Percentiles rank a stretch among this genome's conserved stretches.
Evolutionary conservation across 2,888 invertebrate genomes (phyloP).

Genomic region (Macrophya alboannulata): DNA sequence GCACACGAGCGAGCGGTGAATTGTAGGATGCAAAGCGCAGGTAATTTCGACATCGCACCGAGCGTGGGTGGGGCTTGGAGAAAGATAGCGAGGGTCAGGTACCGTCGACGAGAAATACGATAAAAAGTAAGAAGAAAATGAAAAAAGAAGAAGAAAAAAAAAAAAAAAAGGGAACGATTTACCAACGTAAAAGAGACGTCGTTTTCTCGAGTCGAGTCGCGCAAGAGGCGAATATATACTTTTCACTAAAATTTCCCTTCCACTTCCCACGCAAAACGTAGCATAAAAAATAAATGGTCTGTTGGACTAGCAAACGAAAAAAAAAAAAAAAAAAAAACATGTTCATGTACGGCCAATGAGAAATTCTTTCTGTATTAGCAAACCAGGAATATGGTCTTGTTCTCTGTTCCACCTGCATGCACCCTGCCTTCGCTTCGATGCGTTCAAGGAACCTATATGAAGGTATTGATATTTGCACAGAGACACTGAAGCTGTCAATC

Average conservation of each 20-base stretch:
- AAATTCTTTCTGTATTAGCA: not conserved
- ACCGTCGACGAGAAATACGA: constrained; percentile 36
- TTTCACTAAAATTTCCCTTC: not conserved
- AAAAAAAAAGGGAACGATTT: not conserved
- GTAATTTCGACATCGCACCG: constrained; percentile 47
- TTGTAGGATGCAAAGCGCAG: constrained; percentile 43
- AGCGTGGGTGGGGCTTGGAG: constrained; percentile 14
- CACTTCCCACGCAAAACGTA: not conserved
- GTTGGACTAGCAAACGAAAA: not conserved
- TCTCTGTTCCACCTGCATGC: not conserved
- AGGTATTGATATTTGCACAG: constrained; percentile 38
- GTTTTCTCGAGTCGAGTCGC: constrained; percentile 12
- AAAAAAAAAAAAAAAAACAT: not conserved
- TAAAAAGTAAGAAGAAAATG: too few species aligned
- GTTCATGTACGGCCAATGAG: not conserved
- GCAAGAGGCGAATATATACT: constrained; percentile 17
- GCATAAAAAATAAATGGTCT: not conserved
- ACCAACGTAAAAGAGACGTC: constrained; percentile 16
- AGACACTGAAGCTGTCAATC: constrained; percentile 49
- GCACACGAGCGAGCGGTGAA: constrained; percentile 23
- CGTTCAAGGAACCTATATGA: constrained; percentile 11
- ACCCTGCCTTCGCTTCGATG: constrained; percentile 26
- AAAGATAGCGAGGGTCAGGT: constrained; percentile 46
- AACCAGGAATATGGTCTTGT: constrained; percentile 9
- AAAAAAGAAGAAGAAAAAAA: not conserved